Evolutionary conservation across 2,888 invertebrate species (phyloP), one percentile per base, ranked within the genome.

Genomic region (Rhagonycha lutea): DNA sequence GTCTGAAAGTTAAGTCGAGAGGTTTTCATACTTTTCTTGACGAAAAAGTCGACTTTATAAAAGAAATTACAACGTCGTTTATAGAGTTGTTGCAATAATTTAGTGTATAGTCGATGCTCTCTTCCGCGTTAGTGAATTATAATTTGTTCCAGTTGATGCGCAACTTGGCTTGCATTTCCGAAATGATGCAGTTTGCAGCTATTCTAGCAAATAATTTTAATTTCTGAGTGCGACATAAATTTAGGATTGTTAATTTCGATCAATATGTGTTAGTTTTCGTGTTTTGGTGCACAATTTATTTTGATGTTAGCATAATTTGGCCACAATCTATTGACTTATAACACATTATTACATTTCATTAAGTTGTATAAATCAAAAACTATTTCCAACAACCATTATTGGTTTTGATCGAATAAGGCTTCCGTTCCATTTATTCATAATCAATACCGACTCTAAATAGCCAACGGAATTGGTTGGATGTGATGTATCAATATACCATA

Each of bases 401-500:
- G 47, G n/a, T 47, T 47, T 47, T 47, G 47, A 47, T 47, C 47
- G 47, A 47, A 47, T 47, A 47, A 47, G 47, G 47, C 47, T 47
- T 47, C 47, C 47, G 47, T 47, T 47, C 47, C 47, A 47, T 26
- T 47, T 23, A 67, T 72, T 65, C 26, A 67, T 29, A 67, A 23
- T 32, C 67, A 63, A 65, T 65, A 65, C 26, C 5, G 63, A 65
- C 67, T 72, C 47, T 72, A 60, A 72, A 70, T 70, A 62, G 29
- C 26, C 61, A 61, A 32, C 47, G 28, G 47, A 68, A 72, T 72
- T 72, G 68, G 72, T 29, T 72, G 18, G 72, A 18, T 72, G 68
- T 68, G 61, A 28, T 68, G 72, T 72, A 68, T 72, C 72, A 68
- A 68, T 72, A 72, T 68, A 68, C 18, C 72, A 72, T 72, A 72